These are phyloP conservation scores for Microtus richardsoni DNA, from an alignment of 2,113 vertebrate species.

Conservation along the genomic window DNA sequence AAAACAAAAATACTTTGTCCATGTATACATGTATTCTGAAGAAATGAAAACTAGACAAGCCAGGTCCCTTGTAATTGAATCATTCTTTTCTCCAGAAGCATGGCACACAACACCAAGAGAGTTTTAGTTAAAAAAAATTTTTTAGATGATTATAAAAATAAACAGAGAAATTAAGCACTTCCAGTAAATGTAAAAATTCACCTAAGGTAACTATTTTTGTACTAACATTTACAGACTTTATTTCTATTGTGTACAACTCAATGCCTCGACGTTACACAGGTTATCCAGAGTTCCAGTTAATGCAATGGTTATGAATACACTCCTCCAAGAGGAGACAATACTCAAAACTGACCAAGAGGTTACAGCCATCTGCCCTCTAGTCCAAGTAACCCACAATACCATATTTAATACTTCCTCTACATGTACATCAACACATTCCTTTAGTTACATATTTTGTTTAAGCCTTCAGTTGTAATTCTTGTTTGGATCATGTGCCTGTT, in stretches of 20 bases:
- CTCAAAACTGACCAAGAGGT: no score
- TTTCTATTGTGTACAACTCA: not conserved
- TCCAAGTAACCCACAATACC: not conserved
- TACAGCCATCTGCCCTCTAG: not conserved
- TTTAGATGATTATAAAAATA: not conserved
- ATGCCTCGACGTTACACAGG: not conserved
- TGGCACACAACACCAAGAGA: not conserved
- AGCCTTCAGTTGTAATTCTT: conserved; percentile 16
- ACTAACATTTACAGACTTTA: conserved; percentile 37
- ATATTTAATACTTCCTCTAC: not conserved
- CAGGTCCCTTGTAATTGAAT: not conserved
- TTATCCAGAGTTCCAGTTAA: not conserved
- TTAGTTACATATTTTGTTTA: not conserved
- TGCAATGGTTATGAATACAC: not conserved
- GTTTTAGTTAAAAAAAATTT: not conserved
- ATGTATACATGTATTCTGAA: not conserved
- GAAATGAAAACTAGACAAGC: not conserved
- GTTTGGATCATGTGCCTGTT: not conserved
- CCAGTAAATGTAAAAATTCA: not conserved
- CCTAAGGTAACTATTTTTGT: not conserved
- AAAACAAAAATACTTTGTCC: not conserved
- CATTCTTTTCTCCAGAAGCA: not conserved
- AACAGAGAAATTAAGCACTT: not conserved
- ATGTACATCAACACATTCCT: not conserved
- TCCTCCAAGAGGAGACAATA: not conserved